These are phyloP conservation scores for Lophius piscatorius DNA, from an alignment of 2,113 vertebrate genomes.

Conservation along the genomic window DNA sequence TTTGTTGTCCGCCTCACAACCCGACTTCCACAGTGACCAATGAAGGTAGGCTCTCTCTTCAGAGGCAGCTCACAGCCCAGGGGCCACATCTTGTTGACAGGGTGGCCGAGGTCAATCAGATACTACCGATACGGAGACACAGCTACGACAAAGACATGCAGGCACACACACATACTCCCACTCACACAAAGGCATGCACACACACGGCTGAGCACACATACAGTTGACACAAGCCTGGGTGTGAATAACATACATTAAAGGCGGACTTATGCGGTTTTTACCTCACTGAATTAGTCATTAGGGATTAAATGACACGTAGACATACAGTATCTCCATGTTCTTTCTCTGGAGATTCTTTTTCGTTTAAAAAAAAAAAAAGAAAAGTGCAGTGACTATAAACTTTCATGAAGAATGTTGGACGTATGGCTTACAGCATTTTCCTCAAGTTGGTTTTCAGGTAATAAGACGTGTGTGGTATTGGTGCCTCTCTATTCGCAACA, in stretches of 20 bases:
- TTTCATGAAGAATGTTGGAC: no score
- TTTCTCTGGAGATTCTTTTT: no score
- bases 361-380: no score
- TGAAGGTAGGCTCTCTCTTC: slow-evolving; percentile 29
- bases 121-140: slow-evolving; percentile 38
- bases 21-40: slow-evolving; percentile 47
- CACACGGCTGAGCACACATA: neutral
- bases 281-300: neutral
- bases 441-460: no score
- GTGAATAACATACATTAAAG: neutral
- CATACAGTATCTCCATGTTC: no score
- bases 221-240: neutral
- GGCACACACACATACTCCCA: slow-evolving; percentile 12
- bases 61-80: slow-evolving; percentile 15
- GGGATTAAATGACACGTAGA: neutral
- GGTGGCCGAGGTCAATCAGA: slow-evolving; percentile 49
- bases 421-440: no score
- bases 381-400: no score
- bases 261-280: neutral
- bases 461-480: no score
- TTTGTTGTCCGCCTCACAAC: slow-evolving; percentile 73
- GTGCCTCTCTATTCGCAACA: no score
- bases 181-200: no score
- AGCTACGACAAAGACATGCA: slow-evolving; percentile 22
- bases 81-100: slow-evolving; percentile 69